Evolutionary conservation across 2,888 invertebrate genomes (phyloP).

Genomic region (Timema podura): DNA sequence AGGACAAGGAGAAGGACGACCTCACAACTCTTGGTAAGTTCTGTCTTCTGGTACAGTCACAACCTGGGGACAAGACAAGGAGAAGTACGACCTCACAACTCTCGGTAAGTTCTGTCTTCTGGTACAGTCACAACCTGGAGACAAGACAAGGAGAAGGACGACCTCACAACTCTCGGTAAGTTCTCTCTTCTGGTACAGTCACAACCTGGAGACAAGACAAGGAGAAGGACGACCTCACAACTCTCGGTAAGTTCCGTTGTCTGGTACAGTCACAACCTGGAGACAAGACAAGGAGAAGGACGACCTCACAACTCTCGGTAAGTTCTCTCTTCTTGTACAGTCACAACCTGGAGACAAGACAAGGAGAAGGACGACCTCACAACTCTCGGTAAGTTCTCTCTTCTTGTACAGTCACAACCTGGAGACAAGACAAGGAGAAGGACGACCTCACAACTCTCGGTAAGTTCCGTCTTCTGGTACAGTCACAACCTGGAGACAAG

Average conservation of each 20-base stretch:
- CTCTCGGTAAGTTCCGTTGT: slow-evolving; percentile 52
- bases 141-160: slow-evolving; percentile 58
- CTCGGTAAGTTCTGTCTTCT: too few relatives aligned
- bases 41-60: too few relatives aligned
- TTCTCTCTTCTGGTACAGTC: slow-evolving; percentile 7
- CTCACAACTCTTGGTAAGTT: slow-evolving; percentile 56
- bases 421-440: slow-evolving; percentile 63
- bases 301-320: slow-evolving; percentile 60
- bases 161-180: slow-evolving; percentile 58
- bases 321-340: slow-evolving; percentile 24
- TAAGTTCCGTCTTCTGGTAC: slow-evolving; percentile 40
- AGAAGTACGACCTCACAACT: too few relatives aligned
- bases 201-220: slow-evolving; percentile 71
- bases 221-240: slow-evolving; percentile 52
- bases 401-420: too few relatives aligned
- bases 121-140: too few relatives aligned
- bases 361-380: slow-evolving; percentile 54
- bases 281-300: slow-evolving; percentile 61
- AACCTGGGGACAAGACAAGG: too few relatives aligned
- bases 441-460: slow-evolving; percentile 59
- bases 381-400: slow-evolving; percentile 53
- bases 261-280: too few relatives aligned
- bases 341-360: slow-evolving; percentile 71
- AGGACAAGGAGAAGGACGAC: slow-evolving; percentile 58
- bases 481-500: too few relatives aligned